phyloP scores from a whole-genome alignment of 2,888 invertebrate species.

The Harmothoe impar region DNA sequence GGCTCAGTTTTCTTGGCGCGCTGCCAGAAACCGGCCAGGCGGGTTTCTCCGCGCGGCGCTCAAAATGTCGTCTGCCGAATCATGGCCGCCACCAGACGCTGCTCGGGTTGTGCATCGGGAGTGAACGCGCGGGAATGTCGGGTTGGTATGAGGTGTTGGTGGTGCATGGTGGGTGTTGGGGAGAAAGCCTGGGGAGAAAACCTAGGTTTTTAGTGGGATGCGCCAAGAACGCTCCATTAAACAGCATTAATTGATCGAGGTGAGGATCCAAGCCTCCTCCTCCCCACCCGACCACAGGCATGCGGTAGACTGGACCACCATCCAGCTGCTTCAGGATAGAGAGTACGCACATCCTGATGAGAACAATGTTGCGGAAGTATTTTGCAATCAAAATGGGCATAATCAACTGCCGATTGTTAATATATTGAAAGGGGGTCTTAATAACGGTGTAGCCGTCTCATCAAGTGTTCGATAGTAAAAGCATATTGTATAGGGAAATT shows the following conservation, averaged over 20 bases:
- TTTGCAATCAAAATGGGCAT: no score
- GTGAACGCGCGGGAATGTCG: background rate
- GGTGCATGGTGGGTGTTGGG: no score
- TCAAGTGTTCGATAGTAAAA: no score
- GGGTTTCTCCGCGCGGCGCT: background rate
- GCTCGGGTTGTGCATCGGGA: background rate
- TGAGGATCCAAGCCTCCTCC: background rate
- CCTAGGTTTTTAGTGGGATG: background rate
- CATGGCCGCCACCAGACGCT: background rate
- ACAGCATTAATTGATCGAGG: conserved; percentile 38
- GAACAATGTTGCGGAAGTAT: no score
- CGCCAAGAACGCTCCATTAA: conserved; percentile 30
- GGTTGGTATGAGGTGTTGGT: background rate
- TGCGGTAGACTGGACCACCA: background rate
- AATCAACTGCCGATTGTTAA: no score
- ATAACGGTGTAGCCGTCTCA: no score
- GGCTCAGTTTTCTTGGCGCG: conserved; percentile 44
- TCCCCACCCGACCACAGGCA: background rate
- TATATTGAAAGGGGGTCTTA: no score
- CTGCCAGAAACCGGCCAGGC: conserved; percentile 8
- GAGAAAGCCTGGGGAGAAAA: no score
- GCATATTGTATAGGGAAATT: no score
- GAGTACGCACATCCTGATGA: background rate
- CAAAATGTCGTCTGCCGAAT: conserved; percentile 33
- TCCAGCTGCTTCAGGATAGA: background rate